Evolutionary conservation across 2,888 invertebrate genomes (phyloP), one percentile per base, ranked within the genome.

Genomic region (Plebejus melissa): DNA sequence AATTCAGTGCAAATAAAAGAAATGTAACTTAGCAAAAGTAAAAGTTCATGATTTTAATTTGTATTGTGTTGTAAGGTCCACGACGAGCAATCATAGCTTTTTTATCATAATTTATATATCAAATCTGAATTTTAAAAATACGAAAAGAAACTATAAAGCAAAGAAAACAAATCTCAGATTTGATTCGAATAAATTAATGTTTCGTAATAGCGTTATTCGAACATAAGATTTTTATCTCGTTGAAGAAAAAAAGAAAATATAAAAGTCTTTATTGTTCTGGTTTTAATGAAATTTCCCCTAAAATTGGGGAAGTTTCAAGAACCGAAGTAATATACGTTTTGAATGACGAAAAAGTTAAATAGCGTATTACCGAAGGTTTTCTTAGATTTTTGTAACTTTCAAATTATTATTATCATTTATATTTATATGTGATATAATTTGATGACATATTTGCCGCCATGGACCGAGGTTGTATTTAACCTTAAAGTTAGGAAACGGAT

Each of bases 331-430:
- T 88, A 86, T 85, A 82, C 84, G 84, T 83, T 81, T 83, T 83
- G 84, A 87, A 87, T 88, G 80, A 77, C 78, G 83, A 84, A 86
- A 87, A 91, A 91, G 91, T 91, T 91, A 87, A 90, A 91, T 90
- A 88, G 88, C 87, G 83, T 88, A 87, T 91, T 90, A 88, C 82
- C 85, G 85, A 89, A 50, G 50, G 32, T 6, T 72, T 9, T 50
- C 32, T 46, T 50, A 13, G 50, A 11, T 6, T 72, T 28, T 22
- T 13, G 11, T 41, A 41, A 41, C 9, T 36, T 36, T 32, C 32
- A 16, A 16, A 69, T 69, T 36, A 38, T 46, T 0, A 2, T 46
- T 4, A 9, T 69, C 36, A 16, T 7, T 9, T 28, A 65, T 65
- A 32, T 36, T 9, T 60, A 9, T 22, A 9, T 38, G 2, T 41